Evolutionary conservation across 1,140 invertebrate genomes (phyloP).

Genomic region (Bombus haemorrhoidalis): DNA sequence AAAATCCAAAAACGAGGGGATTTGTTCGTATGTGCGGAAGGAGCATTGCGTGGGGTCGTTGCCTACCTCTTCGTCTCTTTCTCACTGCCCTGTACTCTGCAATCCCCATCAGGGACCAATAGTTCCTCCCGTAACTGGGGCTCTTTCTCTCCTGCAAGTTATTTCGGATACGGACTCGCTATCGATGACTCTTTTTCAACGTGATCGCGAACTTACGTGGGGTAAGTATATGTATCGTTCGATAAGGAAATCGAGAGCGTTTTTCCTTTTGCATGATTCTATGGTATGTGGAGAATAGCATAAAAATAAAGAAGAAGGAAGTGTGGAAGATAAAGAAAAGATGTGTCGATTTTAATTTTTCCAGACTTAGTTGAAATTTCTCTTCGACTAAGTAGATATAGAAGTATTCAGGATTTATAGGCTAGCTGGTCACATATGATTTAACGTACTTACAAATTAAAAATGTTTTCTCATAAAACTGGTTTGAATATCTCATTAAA

Average conservation of each 20-base stretch:
- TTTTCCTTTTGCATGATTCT: neutral
- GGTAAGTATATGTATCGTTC: too few species aligned
- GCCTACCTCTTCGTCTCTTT: constrained; percentile 13
- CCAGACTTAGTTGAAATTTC: too few species aligned
- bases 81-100: constrained; percentile 20
- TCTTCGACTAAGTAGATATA: too few species aligned
- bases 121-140: constrained; percentile 3
- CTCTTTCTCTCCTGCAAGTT: neutral
- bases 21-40: constrained; percentile 55
- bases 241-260: neutral
- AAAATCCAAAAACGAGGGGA: constrained; percentile 70
- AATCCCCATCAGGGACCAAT: constrained; percentile 27
- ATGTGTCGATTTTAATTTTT: too few species aligned
- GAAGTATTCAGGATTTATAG: too few species aligned
- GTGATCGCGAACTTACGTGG: neutral
- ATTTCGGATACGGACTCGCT: neutral
- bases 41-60: constrained; percentile 57
- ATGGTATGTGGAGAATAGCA: too few species aligned
- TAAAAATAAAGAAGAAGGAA: too few species aligned
- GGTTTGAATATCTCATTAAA: too few species aligned
- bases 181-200: neutral
- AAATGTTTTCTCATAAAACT: too few species aligned
- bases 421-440: too few species aligned
- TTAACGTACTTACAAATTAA: too few species aligned
- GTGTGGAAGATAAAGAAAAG: too few species aligned